These are phyloP conservation scores for Entomobrya proxima DNA, from an alignment of 2,888 invertebrate genomes.

Conservation along the genomic window DNA sequence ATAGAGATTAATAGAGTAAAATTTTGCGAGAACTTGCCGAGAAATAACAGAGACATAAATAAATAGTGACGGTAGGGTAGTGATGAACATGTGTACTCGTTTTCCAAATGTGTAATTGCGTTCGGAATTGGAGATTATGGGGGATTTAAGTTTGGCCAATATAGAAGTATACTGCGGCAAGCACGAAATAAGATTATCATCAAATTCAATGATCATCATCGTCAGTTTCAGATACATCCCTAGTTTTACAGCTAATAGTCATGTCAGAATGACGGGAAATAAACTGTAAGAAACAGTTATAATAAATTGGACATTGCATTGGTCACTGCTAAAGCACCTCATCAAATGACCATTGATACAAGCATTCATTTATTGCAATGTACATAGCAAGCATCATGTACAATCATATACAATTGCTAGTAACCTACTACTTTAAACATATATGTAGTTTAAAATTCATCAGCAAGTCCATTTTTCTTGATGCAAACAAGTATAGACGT, in stretches of 20 bases:
- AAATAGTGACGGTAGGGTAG: background rate
- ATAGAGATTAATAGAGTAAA: background rate
- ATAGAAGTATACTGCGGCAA: background rate
- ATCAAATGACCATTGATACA: no score
- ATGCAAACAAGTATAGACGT: background rate
- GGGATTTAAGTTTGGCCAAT: background rate
- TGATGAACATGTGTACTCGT: background rate
- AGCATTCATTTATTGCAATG: no score
- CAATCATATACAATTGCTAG: no score
- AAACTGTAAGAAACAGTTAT: background rate
- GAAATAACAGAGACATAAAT: background rate
- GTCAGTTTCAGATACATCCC: conserved; percentile 17
- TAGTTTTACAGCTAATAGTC: conserved; percentile 21
- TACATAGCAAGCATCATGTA: no score
- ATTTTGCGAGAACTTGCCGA: conserved; percentile 1
- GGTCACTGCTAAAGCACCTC: no score
- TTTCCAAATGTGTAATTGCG: background rate
- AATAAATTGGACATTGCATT: background rate
- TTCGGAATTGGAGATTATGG: conserved; percentile 2
- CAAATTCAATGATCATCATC: no score
- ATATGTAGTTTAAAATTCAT: background rate
- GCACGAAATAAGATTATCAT: conserved; percentile 1
- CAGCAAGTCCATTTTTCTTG: no score
- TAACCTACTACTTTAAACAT: no score
- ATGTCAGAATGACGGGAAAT: conserved; percentile 24